Evolutionary conservation across 2,888 invertebrate genomes (phyloP).

Genomic region (Achlya flavicornis): DNA sequence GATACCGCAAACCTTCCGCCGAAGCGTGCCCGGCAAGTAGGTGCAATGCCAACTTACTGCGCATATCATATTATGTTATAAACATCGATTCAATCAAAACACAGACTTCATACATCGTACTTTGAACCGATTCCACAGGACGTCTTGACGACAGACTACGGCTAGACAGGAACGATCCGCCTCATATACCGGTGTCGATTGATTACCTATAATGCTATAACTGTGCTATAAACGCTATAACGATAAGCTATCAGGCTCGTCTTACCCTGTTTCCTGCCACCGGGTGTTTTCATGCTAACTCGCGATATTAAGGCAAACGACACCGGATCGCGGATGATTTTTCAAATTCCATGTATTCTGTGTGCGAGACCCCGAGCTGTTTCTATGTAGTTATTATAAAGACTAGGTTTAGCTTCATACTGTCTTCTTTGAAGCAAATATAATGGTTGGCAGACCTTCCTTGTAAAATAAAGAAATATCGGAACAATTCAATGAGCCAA

Average conservation of each 20-base stretch:
- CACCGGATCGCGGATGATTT: constrained; percentile 43
- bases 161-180: constrained; percentile 31
- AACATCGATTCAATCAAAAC: not conserved
- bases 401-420: not conserved
- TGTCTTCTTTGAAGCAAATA: not conserved
- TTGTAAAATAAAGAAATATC: not conserved
- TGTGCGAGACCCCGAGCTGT: constrained; percentile 10
- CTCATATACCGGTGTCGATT: constrained; percentile 35
- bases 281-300: constrained; percentile 36
- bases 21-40: too few species aligned
- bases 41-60: too few species aligned
- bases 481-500: too few species aligned
- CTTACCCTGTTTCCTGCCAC: constrained; percentile 51
- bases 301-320: constrained; percentile 33
- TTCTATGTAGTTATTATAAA: constrained; percentile 13
- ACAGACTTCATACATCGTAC: not conserved
- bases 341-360: constrained; percentile 47
- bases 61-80: too few species aligned
- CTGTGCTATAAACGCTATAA: constrained; percentile 9
- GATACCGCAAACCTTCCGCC: too few species aligned
- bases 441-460: not conserved
- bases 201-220: constrained; percentile 22
- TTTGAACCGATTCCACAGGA: constrained; percentile 17
- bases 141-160: constrained; percentile 27
- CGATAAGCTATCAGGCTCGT: constrained; percentile 33